Evolutionary conservation across 2,888 invertebrate genomes (phyloP), one percentile per base, ranked within the genome.

Genomic region (Dione vanillae): DNA sequence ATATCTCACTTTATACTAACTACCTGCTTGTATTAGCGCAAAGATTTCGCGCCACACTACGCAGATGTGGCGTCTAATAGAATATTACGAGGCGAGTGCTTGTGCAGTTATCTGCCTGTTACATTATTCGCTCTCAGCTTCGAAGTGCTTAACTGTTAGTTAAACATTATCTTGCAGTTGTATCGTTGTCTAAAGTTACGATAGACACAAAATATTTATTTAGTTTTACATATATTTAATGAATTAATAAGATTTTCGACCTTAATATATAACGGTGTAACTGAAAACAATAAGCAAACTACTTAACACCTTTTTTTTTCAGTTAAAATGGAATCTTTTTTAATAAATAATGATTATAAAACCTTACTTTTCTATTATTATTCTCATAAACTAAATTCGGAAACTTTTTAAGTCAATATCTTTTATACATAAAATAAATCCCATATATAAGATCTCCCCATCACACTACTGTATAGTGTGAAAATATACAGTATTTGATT

Each of bases 31-130:
- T 47, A 47, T 2, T 14, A 0, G 19, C n/a, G 6, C 47, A 8
- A 47, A 40, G 37, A 64, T 40, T 65, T 40, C 40, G 11, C 51
- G n/a, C 14, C 19, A n/a, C 41, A 14, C 14, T 14, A 52, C 51
- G 35, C 67, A 67, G 67, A 61, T 67, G 67, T 43, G 35, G 61
- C 58, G 37, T 61, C 35, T 43, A 67, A 43, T 67, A 61, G 20
- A 3, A 20, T 49, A 67, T 51, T 47, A 67, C 47, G 20, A 41
- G 49, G 65, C 54, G 35, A 67, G 58, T 67, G 58, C 47, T 27
- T 41, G 51, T 40, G 51, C 41, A 61, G 41, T 40, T 27, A 51
- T 16, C 45, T 66, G 37, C 49, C 51, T 59, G 59, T 41, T 67
- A 51, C 16, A 51, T 67, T 67, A 67, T 67, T 67, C 59, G 51